Evolutionary conservation across 2,797 vertebrate genomes (phyloP), one percentile per base, ranked within the genome.

Genomic region (Oreochromis grahami): DNA sequence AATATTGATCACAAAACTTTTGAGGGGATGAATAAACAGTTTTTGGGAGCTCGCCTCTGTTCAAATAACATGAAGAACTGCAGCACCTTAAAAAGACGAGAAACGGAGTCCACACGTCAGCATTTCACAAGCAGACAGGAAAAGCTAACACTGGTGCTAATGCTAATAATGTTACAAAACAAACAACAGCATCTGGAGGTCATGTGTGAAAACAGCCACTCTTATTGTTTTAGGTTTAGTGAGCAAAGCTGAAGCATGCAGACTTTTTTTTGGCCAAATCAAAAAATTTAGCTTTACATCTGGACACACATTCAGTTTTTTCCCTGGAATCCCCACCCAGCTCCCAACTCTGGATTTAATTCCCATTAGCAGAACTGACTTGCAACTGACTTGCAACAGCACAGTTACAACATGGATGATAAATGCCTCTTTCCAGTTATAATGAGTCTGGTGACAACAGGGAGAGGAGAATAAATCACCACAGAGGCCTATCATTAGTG

Each of bases 361-460:
- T 74, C 26, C 68, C 85, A 78, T 72, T 29, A 36, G 77, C 29
- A 29, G 80, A 84, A 68, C 8, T 24, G 29, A 84, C 48, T 88
- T 5, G 5, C 5, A 58, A 4, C 55, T 58, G 56, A 10, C 55
- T 86, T 53, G 52, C 17, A 72, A 76, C 79, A 82, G 80, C 2
- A 1, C 29, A n/a, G 76, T 86, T 78, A 78, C 68, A 81, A 48
- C 36, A 53, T 24, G 50, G 78, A 65, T 87, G 87, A 79, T 74
- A 81, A 87, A 93, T 90, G 78, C 76, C 84, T 87, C 78, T 52
- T 77, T 86, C 12, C 77, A 45, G 50, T 83, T 50, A 52, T 86
- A 90, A 90, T 85, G 84, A 87, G 45, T 17, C 12, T 84, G 65
- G 83, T 86, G 89, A 92, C 85, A 88, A 80, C 56, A 48, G 29